Evolutionary conservation across 2,797 vertebrate genomes (phyloP), one percentile per base, ranked within the genome.

Genomic region (Mareca strepera): DNA sequence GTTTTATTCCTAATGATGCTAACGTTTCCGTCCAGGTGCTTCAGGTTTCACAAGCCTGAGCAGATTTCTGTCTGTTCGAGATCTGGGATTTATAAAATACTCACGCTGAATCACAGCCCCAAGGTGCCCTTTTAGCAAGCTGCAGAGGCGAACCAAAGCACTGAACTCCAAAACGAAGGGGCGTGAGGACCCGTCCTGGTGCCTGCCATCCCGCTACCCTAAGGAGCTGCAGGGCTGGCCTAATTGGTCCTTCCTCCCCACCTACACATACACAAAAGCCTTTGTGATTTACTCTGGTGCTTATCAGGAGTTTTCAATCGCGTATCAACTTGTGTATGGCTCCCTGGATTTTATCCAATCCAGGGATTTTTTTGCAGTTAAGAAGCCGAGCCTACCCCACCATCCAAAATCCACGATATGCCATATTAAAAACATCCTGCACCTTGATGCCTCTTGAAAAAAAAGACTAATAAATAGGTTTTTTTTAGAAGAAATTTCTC

Each of bases 181-280:
- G 26, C 18, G 26, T 21, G 28, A 87, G 43, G 80, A 56, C 33
- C 15, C 13, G 53, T 80, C 59, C 48, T 0, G 0, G 41, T 60
- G 44, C 50, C 60, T 33, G 60, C 21, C 33, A 25, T 10, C 9
- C 5, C 0, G 0, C 18, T 29, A 53, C 11, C 7, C 52, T 53
- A 59, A 67, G 56, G 62, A 67, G 20, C 41, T 67, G 52, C 43
- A 77, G 68, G 31, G 11, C 33, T 79, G 41, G 22, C 41, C 58
- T 56, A 43, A 48, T 59, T 33, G 59, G 46, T 31, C 59, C 78
- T 73, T 66, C 37, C 37, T 82, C 39, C 44, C 41, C 52, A 82
- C 60, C 72, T 67, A 76, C 70, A 55, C 82, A 52, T 7, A 82
- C 43, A 73, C 35, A 35, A 25, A 86, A 50, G 25, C 46, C 6